Conservation (phyloP, 2,113 vertebrate species). For the Ageneiosus marmoratus region DNA sequence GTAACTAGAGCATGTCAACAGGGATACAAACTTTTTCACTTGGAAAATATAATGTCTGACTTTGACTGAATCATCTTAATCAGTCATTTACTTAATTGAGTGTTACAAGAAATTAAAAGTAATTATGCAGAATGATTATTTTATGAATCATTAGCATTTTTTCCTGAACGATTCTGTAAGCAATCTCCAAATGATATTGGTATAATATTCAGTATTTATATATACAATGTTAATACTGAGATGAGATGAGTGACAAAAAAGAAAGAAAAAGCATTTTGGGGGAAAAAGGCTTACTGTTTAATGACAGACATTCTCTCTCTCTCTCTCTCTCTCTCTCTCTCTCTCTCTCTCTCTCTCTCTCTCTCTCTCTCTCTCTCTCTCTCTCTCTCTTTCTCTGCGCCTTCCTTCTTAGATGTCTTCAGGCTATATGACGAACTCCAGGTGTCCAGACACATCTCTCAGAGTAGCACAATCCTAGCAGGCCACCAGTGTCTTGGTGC, state of each 20-base stretch:
- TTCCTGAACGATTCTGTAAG: neutral
- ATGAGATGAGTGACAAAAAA: neutral
- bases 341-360: neutral
- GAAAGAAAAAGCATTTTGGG: too few species aligned
- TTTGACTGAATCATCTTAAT: neutral
- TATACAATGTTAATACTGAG: neutral
- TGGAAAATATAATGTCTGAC: neutral
- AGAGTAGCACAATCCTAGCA: slow-evolving; percentile 69
- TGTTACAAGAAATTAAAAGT: neutral
- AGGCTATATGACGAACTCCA: slow-evolving; percentile 20
- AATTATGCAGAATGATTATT: neutral
- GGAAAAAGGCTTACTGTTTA: neutral
- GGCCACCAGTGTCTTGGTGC: slow-evolving; percentile 73
- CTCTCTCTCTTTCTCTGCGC: neutral
- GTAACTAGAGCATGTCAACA: slow-evolving; percentile 1
- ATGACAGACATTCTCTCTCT: too few species aligned
- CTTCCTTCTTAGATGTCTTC: neutral
- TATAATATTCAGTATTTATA: neutral
- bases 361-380: neutral
- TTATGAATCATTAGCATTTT: neutral
- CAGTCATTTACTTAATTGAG: neutral
- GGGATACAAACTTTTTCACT: neutral
- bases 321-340: neutral
- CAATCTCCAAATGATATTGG: neutral
- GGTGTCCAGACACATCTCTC: slow-evolving; percentile 69